Evolutionary conservation across 2,797 vertebrate genomes (phyloP).

Genomic region (Mormyrops boulengeri): DNA sequence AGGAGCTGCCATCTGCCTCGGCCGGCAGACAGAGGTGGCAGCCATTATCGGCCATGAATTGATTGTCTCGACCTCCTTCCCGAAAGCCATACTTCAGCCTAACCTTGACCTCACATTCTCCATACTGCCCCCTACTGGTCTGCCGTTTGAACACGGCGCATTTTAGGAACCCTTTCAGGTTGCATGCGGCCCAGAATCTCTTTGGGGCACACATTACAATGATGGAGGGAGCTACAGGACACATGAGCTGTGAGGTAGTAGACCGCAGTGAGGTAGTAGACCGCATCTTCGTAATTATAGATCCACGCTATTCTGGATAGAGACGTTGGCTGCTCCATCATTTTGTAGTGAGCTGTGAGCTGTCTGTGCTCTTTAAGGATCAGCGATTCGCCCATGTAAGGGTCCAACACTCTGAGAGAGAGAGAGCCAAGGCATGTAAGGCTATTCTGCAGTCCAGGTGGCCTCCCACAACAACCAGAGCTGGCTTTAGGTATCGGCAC

Average conservation of each 20-base stretch:
- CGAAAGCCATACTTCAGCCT: background rate
- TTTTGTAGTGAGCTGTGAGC: background rate
- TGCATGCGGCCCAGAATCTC: background rate
- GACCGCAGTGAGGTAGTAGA: too few relatives aligned
- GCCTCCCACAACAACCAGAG: background rate
- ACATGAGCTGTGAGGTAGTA: background rate
- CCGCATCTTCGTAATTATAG: background rate
- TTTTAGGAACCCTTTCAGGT: background rate
- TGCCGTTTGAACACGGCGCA: background rate
- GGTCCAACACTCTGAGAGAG: background rate
- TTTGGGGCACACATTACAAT: background rate
- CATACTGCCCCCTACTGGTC: background rate
- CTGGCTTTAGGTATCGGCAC: background rate
- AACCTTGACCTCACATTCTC: background rate
- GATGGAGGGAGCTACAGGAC: background rate
- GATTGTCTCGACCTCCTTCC: background rate
- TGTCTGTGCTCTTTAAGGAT: background rate
- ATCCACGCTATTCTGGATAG: background rate
- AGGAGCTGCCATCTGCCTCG: background rate
- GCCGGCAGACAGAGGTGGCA: background rate
- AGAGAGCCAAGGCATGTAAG: background rate
- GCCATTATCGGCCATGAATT: background rate
- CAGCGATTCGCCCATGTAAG: background rate
- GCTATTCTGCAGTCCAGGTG: background rate
- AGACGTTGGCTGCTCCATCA: background rate